phyloP scores from a whole-genome alignment of 64 coral and sea anemone species.

The Stichodactyla mertensii region DNA sequence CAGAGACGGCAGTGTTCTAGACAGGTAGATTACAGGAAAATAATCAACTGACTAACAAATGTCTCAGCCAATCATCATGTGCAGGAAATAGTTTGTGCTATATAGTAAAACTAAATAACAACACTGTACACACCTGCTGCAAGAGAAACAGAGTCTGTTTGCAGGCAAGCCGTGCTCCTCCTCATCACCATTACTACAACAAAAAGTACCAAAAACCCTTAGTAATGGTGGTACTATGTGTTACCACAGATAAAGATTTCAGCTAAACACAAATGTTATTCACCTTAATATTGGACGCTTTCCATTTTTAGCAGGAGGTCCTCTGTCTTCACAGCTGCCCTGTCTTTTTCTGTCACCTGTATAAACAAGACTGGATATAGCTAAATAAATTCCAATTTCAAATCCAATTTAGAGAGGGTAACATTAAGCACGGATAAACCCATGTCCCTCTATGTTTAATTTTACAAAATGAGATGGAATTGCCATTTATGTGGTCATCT shows the following conservation, averaged over 20 bases:
- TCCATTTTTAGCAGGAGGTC: slow-evolving; percentile 54
- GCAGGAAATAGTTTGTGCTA: not conserved
- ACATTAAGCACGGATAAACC: no score
- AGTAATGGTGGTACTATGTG: not conserved
- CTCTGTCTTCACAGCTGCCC: slow-evolving; percentile 75
- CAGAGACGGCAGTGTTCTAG: no score
- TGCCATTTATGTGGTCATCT: no score
- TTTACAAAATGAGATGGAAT: no score
- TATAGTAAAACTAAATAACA: not conserved
- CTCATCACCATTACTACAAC: slow-evolving; percentile 70
- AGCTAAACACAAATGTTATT: not conserved
- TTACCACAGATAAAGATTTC: no score
- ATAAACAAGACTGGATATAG: not conserved
- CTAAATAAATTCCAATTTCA: no score
- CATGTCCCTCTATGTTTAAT: no score
- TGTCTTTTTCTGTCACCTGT: slow-evolving; percentile 94
- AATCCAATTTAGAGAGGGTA: no score
- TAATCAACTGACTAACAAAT: no score
- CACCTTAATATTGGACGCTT: not conserved
- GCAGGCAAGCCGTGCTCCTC: slow-evolving; percentile 51
- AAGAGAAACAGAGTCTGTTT: slow-evolving; percentile 76
- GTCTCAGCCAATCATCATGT: not conserved
- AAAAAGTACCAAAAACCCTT: slow-evolving; percentile 10
- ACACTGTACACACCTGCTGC: slow-evolving; percentile 51
- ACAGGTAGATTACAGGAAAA: no score